Conservation (phyloP, 2,113 vertebrate genomes). For the Syngnathoides biaculeatus region DNA sequence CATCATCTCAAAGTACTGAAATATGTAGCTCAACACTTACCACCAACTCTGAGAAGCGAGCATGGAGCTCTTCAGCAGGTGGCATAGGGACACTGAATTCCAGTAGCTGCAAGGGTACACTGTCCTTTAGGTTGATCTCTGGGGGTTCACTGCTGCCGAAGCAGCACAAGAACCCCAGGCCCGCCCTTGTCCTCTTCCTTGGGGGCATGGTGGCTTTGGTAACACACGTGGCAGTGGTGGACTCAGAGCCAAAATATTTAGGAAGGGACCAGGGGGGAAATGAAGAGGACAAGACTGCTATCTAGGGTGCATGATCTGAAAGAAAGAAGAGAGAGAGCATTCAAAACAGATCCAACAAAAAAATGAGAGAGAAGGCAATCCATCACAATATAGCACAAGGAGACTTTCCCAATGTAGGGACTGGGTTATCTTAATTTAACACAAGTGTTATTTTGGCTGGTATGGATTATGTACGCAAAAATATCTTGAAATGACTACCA, state of each 20-base stretch:
- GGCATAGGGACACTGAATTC: conserved; percentile 94
- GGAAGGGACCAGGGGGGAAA: conserved; percentile 49
- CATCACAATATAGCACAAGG: background rate
- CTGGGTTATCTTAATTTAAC: no score
- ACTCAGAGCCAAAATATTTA: conserved; percentile 41
- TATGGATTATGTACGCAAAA: background rate
- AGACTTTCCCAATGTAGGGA: no score
- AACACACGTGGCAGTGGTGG: conserved; percentile 42
- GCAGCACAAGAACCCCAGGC: conserved; percentile 92
- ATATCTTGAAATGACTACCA: no score
- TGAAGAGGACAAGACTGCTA: conserved; percentile 68
- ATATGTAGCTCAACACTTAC: conserved; percentile 73
- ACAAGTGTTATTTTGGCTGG: no score
- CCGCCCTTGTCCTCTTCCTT: conserved; percentile 90
- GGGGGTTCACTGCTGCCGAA: conserved; percentile 86
- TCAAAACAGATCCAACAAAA: background rate
- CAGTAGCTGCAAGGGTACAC: conserved; percentile 87
- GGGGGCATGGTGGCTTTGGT: conserved; percentile 83
- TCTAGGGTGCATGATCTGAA: conserved; percentile 86
- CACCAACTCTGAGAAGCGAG: conserved; percentile 93
- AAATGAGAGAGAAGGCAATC: background rate
- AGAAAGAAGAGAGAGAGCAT: conserved; percentile 12
- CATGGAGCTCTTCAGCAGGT: conserved; percentile 87
- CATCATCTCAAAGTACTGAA: background rate
- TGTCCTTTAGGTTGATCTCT: conserved; percentile 96